Conservation (phyloP, 2,888 invertebrate species). For the Xiphydria camelus region DNA sequence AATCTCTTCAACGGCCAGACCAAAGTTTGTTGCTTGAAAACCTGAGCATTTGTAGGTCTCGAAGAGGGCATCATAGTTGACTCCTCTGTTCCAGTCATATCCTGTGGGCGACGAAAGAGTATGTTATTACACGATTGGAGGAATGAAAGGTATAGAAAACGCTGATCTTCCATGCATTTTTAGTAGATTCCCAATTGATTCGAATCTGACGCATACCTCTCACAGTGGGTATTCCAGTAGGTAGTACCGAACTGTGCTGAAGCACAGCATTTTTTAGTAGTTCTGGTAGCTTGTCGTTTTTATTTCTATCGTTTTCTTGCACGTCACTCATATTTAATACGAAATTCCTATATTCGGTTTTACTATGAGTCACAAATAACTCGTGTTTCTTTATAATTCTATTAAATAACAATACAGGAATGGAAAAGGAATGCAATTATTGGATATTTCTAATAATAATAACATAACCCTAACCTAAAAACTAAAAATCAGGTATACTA, state of each 20-base stretch:
- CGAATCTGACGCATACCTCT: constrained; percentile 57
- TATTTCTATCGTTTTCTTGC: no score
- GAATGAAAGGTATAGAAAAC: constrained; percentile 6
- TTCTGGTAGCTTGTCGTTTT: constrained; percentile 47
- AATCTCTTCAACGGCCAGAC: constrained; percentile 86
- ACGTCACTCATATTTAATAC: no score
- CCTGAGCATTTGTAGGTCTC: constrained; percentile 80
- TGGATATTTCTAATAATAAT: no score
- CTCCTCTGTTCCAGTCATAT: constrained; percentile 90
- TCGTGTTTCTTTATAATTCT: no score
- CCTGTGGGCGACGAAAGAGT: no score
- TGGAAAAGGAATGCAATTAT: no score
- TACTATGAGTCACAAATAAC: no score
- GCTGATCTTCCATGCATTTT: not conserved
- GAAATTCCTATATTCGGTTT: no score
- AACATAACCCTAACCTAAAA: no score
- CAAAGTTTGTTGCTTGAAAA: constrained; percentile 98
- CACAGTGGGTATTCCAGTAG: constrained; percentile 70
- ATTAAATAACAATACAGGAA: no score
- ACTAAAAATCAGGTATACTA: no score
- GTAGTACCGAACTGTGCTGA: constrained; percentile 69
- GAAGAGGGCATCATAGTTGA: constrained; percentile 84
- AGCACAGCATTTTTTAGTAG: constrained; percentile 74
- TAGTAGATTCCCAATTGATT: no score
- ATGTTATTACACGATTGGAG: not conserved